phyloP scores from a whole-genome alignment of 2,888 invertebrate genomes.

The Hipparchia sbordonii region DNA sequence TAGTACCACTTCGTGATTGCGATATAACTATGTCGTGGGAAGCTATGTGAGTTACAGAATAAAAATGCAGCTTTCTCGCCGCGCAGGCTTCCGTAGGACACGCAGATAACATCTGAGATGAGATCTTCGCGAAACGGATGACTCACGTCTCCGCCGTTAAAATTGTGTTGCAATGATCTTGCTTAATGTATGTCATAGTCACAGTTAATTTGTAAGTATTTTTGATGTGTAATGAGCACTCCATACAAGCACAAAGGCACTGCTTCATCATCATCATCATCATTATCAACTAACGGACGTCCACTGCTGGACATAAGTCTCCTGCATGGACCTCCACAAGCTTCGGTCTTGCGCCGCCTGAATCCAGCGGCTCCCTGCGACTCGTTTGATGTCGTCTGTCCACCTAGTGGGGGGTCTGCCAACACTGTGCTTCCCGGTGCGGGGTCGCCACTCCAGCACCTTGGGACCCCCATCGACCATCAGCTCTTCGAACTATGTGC shows the following conservation, averaged over 20 bases:
- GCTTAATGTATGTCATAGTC: conserved; percentile 11
- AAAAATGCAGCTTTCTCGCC: conserved; percentile 77
- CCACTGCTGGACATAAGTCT: too few relatives aligned
- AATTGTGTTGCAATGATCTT: conserved; percentile 35
- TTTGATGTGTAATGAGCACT: not conserved
- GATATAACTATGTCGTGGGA: conserved; percentile 60
- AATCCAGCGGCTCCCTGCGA: too few relatives aligned
- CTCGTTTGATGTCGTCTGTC: too few relatives aligned
- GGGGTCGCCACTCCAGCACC: too few relatives aligned
- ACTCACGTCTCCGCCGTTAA: conserved; percentile 39
- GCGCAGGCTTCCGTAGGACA: conserved; percentile 57
- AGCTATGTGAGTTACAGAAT: conserved; percentile 61
- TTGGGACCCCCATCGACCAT: too few relatives aligned
- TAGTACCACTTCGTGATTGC: not conserved
- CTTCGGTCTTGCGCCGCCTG: too few relatives aligned
- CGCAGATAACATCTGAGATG: conserved; percentile 70
- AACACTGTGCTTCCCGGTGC: too few relatives aligned
- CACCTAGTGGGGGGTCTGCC: too few relatives aligned
- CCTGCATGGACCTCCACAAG: too few relatives aligned
- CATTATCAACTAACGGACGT: too few relatives aligned
- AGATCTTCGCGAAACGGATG: conserved; percentile 38
- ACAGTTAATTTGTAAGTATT: not conserved
- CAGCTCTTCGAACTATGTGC: too few relatives aligned
- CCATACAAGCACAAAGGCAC: not conserved
- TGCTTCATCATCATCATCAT: too few relatives aligned